phyloP scores from a whole-genome alignment of 2,888 invertebrate genomes.

The Yponomeuta sedellus region DNA sequence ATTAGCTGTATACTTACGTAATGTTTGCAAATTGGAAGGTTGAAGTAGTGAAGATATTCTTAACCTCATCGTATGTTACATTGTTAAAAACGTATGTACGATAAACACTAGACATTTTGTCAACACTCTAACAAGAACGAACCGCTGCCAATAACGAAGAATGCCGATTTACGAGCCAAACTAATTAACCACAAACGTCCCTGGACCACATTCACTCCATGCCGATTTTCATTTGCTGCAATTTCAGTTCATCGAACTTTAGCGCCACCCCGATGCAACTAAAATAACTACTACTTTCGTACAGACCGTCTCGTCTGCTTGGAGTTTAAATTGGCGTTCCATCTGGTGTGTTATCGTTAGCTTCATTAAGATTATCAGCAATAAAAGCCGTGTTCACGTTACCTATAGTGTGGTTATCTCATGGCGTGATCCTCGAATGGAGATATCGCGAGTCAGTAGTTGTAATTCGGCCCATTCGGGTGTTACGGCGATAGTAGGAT shows the following conservation, averaged over 20 bases:
- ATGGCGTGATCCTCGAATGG: conserved; percentile 40
- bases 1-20: too few relatives aligned
- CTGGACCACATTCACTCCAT: neutral
- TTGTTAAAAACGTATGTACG: neutral
- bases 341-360: neutral
- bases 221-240: conserved; percentile 6
- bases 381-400: neutral
- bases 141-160: conserved; percentile 16
- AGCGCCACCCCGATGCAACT: conserved; percentile 3
- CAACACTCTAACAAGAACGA: conserved; percentile 14
- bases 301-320: neutral
- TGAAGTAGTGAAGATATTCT: too few relatives aligned
- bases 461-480: conserved; percentile 45
- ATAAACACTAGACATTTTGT: neutral
- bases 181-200: conserved; percentile 2
- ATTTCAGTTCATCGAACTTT: conserved; percentile 12
- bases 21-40: too few relatives aligned
- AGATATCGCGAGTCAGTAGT: neutral
- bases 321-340: neutral
- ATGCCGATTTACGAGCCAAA: conserved; percentile 14
- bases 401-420: conserved; percentile 35
- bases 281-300: conserved; percentile 10
- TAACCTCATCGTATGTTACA: too few relatives aligned
- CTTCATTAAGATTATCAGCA: neutral
- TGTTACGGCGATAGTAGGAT: conserved; percentile 34